Conservation (phyloP, 2,113 vertebrate genomes). For the Syngnathus floridae region DNA sequence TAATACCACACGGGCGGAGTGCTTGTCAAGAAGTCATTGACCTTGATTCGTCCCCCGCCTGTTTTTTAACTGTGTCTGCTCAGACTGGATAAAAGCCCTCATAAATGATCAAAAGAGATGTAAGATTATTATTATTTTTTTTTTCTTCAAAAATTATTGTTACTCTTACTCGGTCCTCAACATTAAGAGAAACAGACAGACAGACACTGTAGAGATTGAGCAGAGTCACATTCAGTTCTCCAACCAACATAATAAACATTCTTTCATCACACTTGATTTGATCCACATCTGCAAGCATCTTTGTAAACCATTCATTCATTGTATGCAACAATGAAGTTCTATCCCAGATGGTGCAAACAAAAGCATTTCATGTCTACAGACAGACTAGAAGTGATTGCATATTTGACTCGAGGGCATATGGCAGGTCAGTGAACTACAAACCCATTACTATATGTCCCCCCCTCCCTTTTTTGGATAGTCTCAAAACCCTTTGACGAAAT, state of each 20-base stretch:
- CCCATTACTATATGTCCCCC: constrained; percentile 34
- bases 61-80: constrained; percentile 25
- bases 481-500: constrained; percentile 59
- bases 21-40: constrained; percentile 67
- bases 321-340: constrained; percentile 18
- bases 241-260: neutral
- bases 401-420: constrained; percentile 54
- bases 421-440: constrained; percentile 48
- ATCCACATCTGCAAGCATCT: neutral
- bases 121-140: constrained; percentile 22
- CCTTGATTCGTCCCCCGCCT: constrained; percentile 55
- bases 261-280: neutral
- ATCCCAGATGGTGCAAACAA: constrained; percentile 54
- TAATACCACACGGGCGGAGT: constrained; percentile 58
- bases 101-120: constrained; percentile 37
- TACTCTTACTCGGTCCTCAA: neutral
- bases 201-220: neutral
- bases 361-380: constrained; percentile 33
- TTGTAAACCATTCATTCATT: constrained; percentile 3
- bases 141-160: neutral
- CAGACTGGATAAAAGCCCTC: constrained; percentile 45
- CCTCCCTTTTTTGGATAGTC: constrained; percentile 22
- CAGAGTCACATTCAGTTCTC: neutral
- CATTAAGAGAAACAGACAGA: neutral
- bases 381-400: constrained; percentile 46